phyloP scores from a whole-genome alignment of 2,113 vertebrate genomes.

The Grantiella picta region DNA sequence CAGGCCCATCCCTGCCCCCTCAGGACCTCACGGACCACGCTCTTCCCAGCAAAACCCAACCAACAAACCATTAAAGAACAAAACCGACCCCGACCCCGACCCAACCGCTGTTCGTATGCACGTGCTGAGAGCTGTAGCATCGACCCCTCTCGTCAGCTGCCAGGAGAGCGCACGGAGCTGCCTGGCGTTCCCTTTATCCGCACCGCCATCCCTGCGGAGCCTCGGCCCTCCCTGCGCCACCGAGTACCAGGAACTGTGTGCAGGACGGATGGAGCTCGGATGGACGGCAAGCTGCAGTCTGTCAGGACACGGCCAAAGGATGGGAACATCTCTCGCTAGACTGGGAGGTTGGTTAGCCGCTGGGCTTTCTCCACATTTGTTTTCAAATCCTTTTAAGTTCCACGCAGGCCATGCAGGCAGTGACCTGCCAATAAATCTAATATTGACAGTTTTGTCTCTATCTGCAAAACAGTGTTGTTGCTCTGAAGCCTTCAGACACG shows the following conservation, averaged over 20 bases:
- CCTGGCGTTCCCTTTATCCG: neutral
- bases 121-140: neutral
- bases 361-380: neutral
- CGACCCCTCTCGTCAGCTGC: slow-evolving; percentile 1
- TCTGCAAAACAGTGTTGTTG: neutral
- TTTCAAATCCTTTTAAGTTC: neutral
- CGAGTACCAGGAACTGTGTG: neutral
- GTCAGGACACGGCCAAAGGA: slow-evolving; percentile 37
- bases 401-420: neutral
- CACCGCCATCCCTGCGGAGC: neutral
- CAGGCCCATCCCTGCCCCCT: neutral
- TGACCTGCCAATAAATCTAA: neutral
- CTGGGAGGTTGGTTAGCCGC: slow-evolving; percentile 32
- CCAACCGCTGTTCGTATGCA: neutral
- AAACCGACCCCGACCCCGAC: neutral
- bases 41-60: neutral
- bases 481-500: neutral
- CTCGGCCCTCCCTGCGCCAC: neutral
- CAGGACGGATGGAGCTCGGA: slow-evolving; percentile 10
- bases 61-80: neutral
- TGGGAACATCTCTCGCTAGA: slow-evolving; percentile 32
- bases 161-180: neutral
- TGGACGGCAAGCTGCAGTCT: slow-evolving; percentile 10
- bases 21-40: slow-evolving; percentile 38
- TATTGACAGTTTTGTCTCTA: neutral